Evolutionary conservation across 2,797 vertebrate species (phyloP), one percentile per base, ranked within the genome.

Genomic region (Esox masquinongy): DNA sequence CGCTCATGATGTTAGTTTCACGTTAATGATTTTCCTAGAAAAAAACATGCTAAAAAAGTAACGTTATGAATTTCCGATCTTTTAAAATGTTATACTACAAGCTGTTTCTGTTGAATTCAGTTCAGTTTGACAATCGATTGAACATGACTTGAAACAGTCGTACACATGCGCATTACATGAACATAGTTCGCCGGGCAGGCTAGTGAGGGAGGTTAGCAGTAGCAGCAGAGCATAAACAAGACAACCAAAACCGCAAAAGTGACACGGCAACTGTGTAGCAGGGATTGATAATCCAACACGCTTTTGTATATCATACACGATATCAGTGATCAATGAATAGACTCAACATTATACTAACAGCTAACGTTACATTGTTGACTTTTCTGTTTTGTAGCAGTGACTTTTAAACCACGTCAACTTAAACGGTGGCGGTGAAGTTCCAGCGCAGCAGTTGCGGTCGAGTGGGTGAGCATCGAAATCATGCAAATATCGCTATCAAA

Each of bases 91-190:
- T 43, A 43, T 43, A 39, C 36, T 3, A 39, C 7, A 39, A 43
- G 1, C 43, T 14, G 43, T 47, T 14, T 47, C 12, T 14, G 43
- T 47, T 24, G 7, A 24, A 12, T 61, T 11, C 5, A 6, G 34
- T 61, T 72, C 24, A 29, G 70, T 70, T 81, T 47, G 74, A 68
- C 68, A 59, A 83, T 89, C 80, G 86, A 90, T 86, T 92, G 80
- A 82, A 26, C 78, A 2, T 61, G 88, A 66, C 90, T 91, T 43
- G 17, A 50, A 56, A 29, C 24, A 31, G 4, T 59, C 47, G 5
- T 36, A 36, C 80, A 80, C 83, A 80, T 82, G 83, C 83, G 83
- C 76, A 72, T 8, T 29, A 34, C 12, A 50, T 68, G 59, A 4
- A 17, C 15, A 2, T 43, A 9, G 34, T 51, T 74, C 7, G 1